phyloP scores from a whole-genome alignment of 1,140 invertebrate genomes.

The Papilio helenus region DNA sequence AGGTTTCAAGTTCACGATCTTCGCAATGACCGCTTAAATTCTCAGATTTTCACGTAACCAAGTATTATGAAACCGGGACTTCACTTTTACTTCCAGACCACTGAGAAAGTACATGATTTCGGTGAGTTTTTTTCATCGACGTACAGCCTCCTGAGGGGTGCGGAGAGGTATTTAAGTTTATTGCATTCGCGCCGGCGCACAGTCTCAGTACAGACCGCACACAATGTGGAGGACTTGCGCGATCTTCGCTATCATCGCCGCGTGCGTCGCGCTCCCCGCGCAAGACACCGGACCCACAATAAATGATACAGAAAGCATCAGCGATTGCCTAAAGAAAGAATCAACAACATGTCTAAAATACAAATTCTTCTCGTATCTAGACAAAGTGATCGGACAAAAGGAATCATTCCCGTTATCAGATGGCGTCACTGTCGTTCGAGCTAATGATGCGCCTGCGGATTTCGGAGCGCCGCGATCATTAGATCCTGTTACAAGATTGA shows the following conservation, averaged over 20 bases:
- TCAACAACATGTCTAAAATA: slow-evolving; percentile 92
- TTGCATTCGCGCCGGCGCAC: slow-evolving; percentile 56
- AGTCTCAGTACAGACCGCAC: slow-evolving; percentile 54
- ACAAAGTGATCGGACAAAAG: slow-evolving; percentile 90
- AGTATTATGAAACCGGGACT: slow-evolving; percentile 74
- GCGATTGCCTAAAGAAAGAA: slow-evolving; percentile 90
- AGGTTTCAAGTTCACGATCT: slow-evolving; percentile 62
- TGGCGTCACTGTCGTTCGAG: slow-evolving; percentile 91
- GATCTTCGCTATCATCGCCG: slow-evolving; percentile 81
- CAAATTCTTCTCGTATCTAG: slow-evolving; percentile 92
- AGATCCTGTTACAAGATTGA: slow-evolving; percentile 87
- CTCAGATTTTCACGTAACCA: slow-evolving; percentile 63
- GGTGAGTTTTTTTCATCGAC: slow-evolving; percentile 59
- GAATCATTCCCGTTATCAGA: slow-evolving; percentile 90
- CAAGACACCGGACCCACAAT: slow-evolving; percentile 86
- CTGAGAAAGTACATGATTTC: slow-evolving; percentile 75
- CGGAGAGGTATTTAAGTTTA: slow-evolving; percentile 69
- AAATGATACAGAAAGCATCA: slow-evolving; percentile 89
- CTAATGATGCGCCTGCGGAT: slow-evolving; percentile 83
- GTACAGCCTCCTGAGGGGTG: slow-evolving; percentile 57
- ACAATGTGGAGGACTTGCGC: slow-evolving; percentile 75
- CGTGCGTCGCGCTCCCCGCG: slow-evolving; percentile 85
- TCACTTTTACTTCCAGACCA: slow-evolving; percentile 75
- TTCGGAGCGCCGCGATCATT: slow-evolving; percentile 89
- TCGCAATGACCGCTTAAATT: slow-evolving; percentile 55